phyloP scores from a whole-genome alignment of 2,797 vertebrate species.

The Rhinogobio ventralis region DNA sequence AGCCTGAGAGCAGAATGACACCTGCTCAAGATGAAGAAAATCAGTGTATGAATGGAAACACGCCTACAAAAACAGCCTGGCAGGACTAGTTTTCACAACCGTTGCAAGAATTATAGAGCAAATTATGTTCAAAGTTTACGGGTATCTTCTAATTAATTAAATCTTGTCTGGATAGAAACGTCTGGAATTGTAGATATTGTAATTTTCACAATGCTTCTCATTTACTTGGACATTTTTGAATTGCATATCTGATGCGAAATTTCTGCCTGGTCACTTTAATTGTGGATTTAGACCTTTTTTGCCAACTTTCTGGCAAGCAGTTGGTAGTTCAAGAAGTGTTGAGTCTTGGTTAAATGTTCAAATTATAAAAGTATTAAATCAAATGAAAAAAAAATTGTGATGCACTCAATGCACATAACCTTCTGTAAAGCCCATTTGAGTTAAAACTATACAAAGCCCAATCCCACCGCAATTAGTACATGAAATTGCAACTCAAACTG shows the following conservation, averaged over 20 bases:
- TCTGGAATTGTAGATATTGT: neutral
- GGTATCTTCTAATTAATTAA: neutral
- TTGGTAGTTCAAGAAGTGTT: neutral
- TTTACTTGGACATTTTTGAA: neutral
- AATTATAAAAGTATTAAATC: no score
- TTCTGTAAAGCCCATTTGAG: neutral
- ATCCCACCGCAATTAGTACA: neutral
- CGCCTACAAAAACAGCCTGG: neutral
- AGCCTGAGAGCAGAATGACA: neutral
- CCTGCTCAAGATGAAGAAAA: neutral
- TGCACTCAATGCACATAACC: neutral
- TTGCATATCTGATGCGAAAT: neutral
- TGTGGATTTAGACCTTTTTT: neutral
- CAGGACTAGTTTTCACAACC: neutral
- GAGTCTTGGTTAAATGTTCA: neutral
- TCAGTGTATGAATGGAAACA: neutral
- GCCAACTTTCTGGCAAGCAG: no score
- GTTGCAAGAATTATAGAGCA: neutral
- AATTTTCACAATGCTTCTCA: neutral
- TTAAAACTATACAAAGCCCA: neutral
- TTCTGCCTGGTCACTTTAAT: neutral
- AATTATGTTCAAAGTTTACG: neutral
- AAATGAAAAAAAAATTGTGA: no score
- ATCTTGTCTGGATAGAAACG: neutral
- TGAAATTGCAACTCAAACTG: neutral